Evolutionary conservation across 2,888 invertebrate species (phyloP), one percentile per base, ranked within the genome.

Genomic region (Drosophila hamatofila): DNA sequence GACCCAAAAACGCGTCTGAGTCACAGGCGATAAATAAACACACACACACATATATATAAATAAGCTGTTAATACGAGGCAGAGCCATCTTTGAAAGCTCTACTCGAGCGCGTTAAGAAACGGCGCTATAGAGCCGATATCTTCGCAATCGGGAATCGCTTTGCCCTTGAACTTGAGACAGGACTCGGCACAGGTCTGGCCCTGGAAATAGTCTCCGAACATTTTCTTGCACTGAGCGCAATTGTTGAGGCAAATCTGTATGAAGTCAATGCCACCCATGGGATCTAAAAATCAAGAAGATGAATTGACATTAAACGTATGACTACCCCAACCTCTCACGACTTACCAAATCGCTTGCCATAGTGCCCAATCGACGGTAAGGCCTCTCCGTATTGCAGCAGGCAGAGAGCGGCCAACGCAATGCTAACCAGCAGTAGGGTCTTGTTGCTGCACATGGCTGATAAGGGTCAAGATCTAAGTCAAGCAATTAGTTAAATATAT

Each of bases 171-270:
- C 91, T 96, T 96, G 80, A 97, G 94, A 92, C 97, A 97, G 77
- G 96, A 95, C 85, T 97, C 96, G 0, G 97, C 97, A 92, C 97
- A 97, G 0, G 96, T 94, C 55, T 96, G 96, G 0, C 97, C 97
- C 89, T 97, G 96, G 93, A 97, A 97, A 93, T 96, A 97, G 0
- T 95, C 95, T 0, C 97, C 97, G 78, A 96, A 96, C 96, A 97
- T 97, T 92, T 96, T 96, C 93, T 97, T 97, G 93, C 97, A 97
- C 90, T 97, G 97, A 0, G 97, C 97, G 91, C 97, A 97, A 93
- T 97, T 97, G 82, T 97, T 95, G 69, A 97, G 95, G 93, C 97
- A 97, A 58, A 96, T 94, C 77, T 96, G 96, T 84, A 95, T 92
- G 44, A 89, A 91, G 76, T 95, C 95, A 91, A 94, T 94, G 76